Conservation (phyloP, 2,113 vertebrate species). For the Sceloporus tristichus region DNA sequence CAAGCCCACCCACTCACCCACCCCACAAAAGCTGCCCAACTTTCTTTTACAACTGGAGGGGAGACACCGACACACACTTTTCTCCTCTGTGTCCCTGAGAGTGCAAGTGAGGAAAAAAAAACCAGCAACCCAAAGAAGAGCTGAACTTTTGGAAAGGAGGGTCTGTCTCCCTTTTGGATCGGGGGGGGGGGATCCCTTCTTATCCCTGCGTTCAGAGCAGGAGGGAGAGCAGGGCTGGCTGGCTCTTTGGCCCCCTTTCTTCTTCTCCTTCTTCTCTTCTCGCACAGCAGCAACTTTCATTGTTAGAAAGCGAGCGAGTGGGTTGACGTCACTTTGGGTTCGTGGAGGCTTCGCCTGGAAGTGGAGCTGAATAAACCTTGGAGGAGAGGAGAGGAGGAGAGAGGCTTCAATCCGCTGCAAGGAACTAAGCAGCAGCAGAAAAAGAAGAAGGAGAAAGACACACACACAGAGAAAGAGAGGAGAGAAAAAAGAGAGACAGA, state of each 20-base stretch:
- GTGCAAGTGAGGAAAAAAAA: accelerated
- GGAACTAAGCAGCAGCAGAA: slow-evolving; percentile 64
- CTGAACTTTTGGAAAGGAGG: slow-evolving; percentile 39
- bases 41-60: not conserved
- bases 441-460: slow-evolving; percentile 9
- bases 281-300: slow-evolving; percentile 84
- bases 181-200: not conserved
- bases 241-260: not conserved
- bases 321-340: slow-evolving; percentile 93
- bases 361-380: slow-evolving; percentile 92
- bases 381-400: slow-evolving; percentile 78
- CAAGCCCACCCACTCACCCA: too few species aligned
- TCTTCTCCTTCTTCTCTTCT: not conserved
- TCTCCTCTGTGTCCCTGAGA: too few species aligned
- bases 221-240: not conserved
- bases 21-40: not conserved
- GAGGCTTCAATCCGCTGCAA: slow-evolving; percentile 89
- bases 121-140: not conserved
- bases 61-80: accelerated
- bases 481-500: not conserved
- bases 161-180: slow-evolving; percentile 54
- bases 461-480: slow-evolving; percentile 11
- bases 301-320: slow-evolving; percentile 82
- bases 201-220: not conserved
- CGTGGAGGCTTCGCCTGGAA: slow-evolving; percentile 86